Evolutionary conservation across 2,113 vertebrate species (phyloP).

Genomic region (Podilymbus podiceps): DNA sequence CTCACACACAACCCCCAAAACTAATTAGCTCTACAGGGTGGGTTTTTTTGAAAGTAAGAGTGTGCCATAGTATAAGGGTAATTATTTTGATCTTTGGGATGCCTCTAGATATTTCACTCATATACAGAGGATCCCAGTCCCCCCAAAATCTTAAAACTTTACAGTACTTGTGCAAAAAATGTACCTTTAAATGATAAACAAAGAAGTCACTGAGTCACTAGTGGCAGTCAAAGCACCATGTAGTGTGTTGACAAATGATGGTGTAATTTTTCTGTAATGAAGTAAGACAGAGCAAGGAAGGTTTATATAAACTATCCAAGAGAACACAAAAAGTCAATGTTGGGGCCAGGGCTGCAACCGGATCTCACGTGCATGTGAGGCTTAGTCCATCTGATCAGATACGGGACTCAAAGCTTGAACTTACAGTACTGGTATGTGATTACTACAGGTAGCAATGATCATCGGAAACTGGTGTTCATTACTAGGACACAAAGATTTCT

Average conservation of each 20-base stretch:
- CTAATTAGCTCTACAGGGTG: neutral
- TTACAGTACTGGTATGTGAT: neutral
- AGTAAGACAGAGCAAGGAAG: neutral
- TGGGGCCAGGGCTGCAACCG: neutral
- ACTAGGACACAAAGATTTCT: neutral
- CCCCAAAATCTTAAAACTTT: neutral
- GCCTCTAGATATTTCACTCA: neutral
- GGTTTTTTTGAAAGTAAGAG: neutral
- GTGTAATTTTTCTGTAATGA: neutral
- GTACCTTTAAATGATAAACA: neutral
- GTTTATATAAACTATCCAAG: neutral
- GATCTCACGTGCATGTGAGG: accelerated
- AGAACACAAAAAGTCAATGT: neutral
- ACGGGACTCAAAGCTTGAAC: neutral
- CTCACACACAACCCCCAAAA: no score
- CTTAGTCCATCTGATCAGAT: neutral
- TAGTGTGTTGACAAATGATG: neutral
- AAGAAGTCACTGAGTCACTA: neutral
- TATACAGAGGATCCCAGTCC: neutral
- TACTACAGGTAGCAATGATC: neutral
- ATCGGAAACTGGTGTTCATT: neutral
- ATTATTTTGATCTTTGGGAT: neutral
- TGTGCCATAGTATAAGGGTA: neutral
- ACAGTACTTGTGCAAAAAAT: neutral
- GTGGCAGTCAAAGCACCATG: neutral